Conservation (phyloP, 2,113 vertebrate species). For the Orycteropus afer region DNA sequence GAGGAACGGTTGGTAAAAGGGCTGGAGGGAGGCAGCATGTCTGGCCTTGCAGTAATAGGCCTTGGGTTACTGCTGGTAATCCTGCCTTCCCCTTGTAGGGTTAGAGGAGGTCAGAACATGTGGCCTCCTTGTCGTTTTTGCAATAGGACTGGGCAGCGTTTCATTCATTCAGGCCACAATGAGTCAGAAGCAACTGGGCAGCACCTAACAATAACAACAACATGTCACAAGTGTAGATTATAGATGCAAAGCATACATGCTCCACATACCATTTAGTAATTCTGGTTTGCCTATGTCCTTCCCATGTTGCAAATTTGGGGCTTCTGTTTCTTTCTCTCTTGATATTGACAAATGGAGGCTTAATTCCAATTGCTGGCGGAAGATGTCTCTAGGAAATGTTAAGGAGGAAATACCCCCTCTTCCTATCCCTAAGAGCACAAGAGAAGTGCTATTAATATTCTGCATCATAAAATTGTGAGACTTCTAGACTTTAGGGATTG, state of each 20-base stretch:
- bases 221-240: background rate
- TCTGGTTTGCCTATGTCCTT: background rate
- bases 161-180: too few species aligned
- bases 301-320: background rate
- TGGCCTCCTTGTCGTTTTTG: too few species aligned
- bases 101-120: too few species aligned
- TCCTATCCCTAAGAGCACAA: fast-evolving
- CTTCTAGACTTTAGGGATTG: background rate
- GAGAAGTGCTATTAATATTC: background rate
- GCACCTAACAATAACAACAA: too few species aligned
- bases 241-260: background rate
- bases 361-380: background rate
- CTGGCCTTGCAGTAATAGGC: too few species aligned
- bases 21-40: too few species aligned
- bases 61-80: too few species aligned
- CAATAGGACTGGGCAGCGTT: too few species aligned
- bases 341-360: background rate
- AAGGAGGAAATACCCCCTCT: background rate
- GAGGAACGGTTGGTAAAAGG: too few species aligned
- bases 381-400: too few species aligned
- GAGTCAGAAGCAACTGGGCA: too few species aligned
- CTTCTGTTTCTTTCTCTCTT: background rate
- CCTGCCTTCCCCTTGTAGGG: too few species aligned
- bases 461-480: background rate
- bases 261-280: background rate